These are phyloP conservation scores for Octopus bimaculoides DNA, from an alignment of 1,140 invertebrate species.

Conservation along the genomic window DNA sequence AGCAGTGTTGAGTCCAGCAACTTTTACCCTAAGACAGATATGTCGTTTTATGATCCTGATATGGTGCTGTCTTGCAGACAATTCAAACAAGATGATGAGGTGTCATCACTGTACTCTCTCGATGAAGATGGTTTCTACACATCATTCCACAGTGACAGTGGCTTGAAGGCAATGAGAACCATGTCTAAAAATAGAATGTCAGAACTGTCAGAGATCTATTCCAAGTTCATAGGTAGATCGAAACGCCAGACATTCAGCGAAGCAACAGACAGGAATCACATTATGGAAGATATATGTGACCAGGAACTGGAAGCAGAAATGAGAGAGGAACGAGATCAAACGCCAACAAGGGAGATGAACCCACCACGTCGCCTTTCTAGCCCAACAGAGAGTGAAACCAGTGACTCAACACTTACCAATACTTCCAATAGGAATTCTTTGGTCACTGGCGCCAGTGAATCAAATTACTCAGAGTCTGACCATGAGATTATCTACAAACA, in stretches of 20 bases:
- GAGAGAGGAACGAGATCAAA: slow-evolving; percentile 26
- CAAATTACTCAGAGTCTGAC: slow-evolving; percentile 44
- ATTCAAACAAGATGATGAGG: slow-evolving; percentile 71
- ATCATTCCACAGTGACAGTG: slow-evolving; percentile 94
- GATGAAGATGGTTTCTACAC: slow-evolving; percentile 97
- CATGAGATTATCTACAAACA: slow-evolving; percentile 41
- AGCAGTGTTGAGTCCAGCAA: slow-evolving; percentile 34
- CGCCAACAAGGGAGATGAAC: slow-evolving; percentile 13
- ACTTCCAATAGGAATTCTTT: slow-evolving; percentile 12
- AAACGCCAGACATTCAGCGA: slow-evolving; percentile 18
- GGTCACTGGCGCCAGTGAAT: slow-evolving; percentile 40
- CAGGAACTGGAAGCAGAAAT: too few species aligned
- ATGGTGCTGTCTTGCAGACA: slow-evolving; percentile 27
- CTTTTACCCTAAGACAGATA: slow-evolving; percentile 41
- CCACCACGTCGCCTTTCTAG: background rate
- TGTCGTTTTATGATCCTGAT: slow-evolving; percentile 42
- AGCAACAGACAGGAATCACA: slow-evolving; percentile 6
- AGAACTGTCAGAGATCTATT: background rate
- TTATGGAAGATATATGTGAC: too few species aligned
- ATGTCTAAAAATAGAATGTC: too few species aligned
- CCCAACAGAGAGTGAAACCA: background rate
- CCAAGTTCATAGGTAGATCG: slow-evolving; percentile 28
- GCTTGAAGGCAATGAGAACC: slow-evolving; percentile 58
- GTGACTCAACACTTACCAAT: slow-evolving; percentile 2
- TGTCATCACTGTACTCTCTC: slow-evolving; percentile 89